A percentile compares a stretch with the other conserved stretches of the same genome.
phyloP scores from a whole-genome alignment of 1,140 invertebrate species.

The Pristionchus pacificus region DNA sequence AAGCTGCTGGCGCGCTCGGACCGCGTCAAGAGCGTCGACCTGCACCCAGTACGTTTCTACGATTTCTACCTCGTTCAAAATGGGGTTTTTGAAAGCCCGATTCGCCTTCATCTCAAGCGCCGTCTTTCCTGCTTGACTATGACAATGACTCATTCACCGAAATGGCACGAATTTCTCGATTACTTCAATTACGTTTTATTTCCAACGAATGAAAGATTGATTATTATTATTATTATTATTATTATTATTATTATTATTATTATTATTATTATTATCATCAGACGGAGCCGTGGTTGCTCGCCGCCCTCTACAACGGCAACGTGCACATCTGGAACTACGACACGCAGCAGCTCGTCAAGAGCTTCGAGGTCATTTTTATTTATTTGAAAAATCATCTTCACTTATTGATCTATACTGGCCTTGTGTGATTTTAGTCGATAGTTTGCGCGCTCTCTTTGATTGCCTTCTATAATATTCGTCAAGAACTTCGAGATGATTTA shows the following conservation, averaged over 20 bases:
- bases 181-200: background rate
- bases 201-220: background rate
- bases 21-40: slow-evolving; percentile 92
- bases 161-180: too few relatives aligned
- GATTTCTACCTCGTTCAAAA: too few relatives aligned
- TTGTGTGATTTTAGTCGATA: background rate
- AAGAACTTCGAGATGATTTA: too few relatives aligned
- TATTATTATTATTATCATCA: background rate
- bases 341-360: slow-evolving; percentile 75
- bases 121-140: too few relatives aligned
- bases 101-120: too few relatives aligned
- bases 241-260: background rate
- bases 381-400: background rate
- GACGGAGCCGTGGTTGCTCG: slow-evolving; percentile 94
- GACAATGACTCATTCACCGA: too few relatives aligned
- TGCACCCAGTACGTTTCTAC: too few relatives aligned
- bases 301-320: slow-evolving; percentile 94
- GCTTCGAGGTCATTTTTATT: slow-evolving; percentile 70
- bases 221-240: background rate
- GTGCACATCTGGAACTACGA: slow-evolving; percentile 99
- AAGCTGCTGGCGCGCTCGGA: slow-evolving; percentile 93
- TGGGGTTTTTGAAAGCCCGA: too few relatives aligned
- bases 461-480: too few relatives aligned
- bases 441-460: slow-evolving; percentile 1
- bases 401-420: background rate